Percentiles rank a stretch among this genome's conserved stretches.
These are phyloP conservation scores for Petrosia ficiformis DNA, from an alignment of 37 sponge, comb jelly and placozoan genomes.

Conservation along the genomic window DNA sequence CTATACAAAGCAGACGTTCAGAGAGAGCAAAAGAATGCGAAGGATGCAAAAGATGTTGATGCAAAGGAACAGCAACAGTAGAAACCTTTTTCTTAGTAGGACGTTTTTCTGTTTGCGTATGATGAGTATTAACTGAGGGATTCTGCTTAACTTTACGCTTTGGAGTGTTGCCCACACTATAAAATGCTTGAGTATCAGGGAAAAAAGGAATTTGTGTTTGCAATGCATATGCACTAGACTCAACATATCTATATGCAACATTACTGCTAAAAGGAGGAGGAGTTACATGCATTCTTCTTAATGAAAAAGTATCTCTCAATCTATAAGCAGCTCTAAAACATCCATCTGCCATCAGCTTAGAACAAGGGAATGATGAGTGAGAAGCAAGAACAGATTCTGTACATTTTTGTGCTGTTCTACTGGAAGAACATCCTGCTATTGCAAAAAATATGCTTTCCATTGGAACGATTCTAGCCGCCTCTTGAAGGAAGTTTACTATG, in stretches of 20 bases:
- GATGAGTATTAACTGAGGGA: not conserved
- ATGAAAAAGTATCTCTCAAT: not conserved
- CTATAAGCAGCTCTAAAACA: too few relatives aligned
- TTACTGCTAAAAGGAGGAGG: not conserved
- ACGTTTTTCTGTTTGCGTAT: not conserved
- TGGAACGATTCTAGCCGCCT: constrained; percentile 9
- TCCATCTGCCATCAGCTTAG: not conserved
- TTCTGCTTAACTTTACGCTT: not conserved
- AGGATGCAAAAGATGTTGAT: not conserved
- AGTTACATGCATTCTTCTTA: not conserved
- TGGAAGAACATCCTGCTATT: not conserved
- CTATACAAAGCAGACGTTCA: not conserved
- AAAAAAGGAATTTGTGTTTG: too few relatives aligned
- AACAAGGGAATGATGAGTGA: constrained; percentile 6
- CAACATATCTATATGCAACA: not conserved
- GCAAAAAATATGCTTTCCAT: constrained; percentile 13
- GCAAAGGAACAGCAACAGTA: not conserved
- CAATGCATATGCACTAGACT: too few relatives aligned
- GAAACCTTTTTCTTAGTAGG: not conserved
- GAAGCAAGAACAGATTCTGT: constrained; percentile 25
- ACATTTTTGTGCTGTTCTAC: constrained; percentile 15
- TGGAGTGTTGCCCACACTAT: not conserved
- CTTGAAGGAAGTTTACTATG: constrained; percentile 5
- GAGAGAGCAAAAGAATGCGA: not conserved
- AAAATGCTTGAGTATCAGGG: not conserved